Evolutionary conservation across 2,113 vertebrate genomes (phyloP).

Genomic region (Bolborhynchus lineola): DNA sequence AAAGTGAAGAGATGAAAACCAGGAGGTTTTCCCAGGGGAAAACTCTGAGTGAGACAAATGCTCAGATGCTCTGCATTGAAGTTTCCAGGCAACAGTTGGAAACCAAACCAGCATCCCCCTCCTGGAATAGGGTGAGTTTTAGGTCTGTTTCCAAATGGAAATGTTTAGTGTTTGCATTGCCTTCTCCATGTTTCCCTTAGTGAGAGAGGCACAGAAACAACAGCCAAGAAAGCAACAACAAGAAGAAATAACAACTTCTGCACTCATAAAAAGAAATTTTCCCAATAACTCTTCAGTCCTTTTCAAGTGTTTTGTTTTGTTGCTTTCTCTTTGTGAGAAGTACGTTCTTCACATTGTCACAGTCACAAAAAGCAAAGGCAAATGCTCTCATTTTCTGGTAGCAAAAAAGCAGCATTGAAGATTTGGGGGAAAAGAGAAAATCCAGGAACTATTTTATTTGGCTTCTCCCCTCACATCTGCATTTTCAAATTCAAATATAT

Average conservation of each 20-base stretch:
- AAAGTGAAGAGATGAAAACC: background rate
- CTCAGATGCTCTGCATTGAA: background rate
- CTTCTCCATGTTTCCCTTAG: background rate
- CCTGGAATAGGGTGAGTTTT: background rate
- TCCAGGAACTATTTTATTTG: background rate
- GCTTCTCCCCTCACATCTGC: background rate
- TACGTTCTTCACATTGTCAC: background rate
- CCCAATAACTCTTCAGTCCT: background rate
- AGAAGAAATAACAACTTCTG: background rate
- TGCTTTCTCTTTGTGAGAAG: background rate
- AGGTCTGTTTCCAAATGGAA: background rate
- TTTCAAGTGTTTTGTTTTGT: background rate
- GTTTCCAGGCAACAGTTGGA: constrained; percentile 13
- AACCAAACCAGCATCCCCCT: background rate
- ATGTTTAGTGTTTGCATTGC: background rate
- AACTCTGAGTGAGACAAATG: constrained; percentile 21
- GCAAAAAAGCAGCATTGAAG: background rate
- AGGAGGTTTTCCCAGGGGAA: constrained; percentile 14
- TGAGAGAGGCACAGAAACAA: background rate
- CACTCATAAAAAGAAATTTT: background rate
- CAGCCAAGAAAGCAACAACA: background rate
- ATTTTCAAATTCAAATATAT: background rate
- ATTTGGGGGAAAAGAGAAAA: background rate
- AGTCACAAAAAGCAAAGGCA: background rate
- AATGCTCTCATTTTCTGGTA: background rate